A percentile compares a stretch with the other conserved stretches of the same genome.
Evolutionary conservation across 1,140 invertebrate genomes (phyloP).

Genomic region (Drosophila chauvacae): DNA sequence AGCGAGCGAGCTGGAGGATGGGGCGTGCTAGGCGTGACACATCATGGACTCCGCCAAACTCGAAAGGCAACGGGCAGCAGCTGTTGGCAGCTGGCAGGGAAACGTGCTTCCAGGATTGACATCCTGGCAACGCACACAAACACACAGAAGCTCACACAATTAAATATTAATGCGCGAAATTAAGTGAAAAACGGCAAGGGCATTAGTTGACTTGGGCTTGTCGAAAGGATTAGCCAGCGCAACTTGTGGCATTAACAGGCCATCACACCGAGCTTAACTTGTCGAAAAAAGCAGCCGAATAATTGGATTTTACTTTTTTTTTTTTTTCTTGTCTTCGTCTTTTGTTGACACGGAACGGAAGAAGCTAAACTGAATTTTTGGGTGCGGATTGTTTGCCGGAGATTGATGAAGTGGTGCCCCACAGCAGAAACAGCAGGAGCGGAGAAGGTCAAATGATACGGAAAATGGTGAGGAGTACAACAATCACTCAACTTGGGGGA

Average conservation of each 20-base stretch:
- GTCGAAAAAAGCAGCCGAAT: slow-evolving; percentile 37
- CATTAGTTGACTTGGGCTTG: slow-evolving; percentile 32
- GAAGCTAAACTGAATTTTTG: slow-evolving; percentile 7
- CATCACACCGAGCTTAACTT: slow-evolving; percentile 49
- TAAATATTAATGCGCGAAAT: slow-evolving; percentile 79
- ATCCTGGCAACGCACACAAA: slow-evolving; percentile 15
- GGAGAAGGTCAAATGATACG: slow-evolving; percentile 27
- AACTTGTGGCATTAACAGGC: slow-evolving; percentile 68
- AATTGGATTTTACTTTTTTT: slow-evolving; percentile 47
- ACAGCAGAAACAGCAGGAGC: neutral
- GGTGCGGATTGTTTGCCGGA: slow-evolving; percentile 29
- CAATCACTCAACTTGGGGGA: slow-evolving; percentile 26
- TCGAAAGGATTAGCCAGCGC: slow-evolving; percentile 64
- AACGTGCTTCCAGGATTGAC: slow-evolving; percentile 55
- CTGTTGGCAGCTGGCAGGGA: slow-evolving; percentile 66
- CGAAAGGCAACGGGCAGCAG: slow-evolving; percentile 40
- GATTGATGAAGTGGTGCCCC: slow-evolving; percentile 47
- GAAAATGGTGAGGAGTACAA: neutral
- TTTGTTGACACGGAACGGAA: slow-evolving; percentile 10
- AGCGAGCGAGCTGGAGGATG: neutral
- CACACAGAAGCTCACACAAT: slow-evolving; percentile 49
- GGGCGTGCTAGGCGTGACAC: slow-evolving; percentile 34
- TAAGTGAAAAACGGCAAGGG: slow-evolving; percentile 70
- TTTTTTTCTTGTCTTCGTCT: slow-evolving; percentile 6
- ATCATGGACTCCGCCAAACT: slow-evolving; percentile 31